Conservation (phyloP, 2,888 invertebrate genomes). For the Phaedon cochleariae region DNA sequence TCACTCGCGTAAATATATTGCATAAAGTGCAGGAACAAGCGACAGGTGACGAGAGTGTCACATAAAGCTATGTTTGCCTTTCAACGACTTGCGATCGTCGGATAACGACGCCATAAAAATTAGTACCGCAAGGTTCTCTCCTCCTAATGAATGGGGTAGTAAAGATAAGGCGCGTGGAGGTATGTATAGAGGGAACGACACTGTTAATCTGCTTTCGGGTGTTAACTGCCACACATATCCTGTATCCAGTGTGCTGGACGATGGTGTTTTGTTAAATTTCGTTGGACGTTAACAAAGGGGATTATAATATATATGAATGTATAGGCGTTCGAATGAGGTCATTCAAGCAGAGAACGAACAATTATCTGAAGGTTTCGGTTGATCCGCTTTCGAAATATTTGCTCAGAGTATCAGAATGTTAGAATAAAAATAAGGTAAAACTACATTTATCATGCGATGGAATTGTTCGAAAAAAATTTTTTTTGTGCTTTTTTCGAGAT, state of each 20-base stretch:
- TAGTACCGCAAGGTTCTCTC: conserved; percentile 40
- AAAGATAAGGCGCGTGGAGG: conserved; percentile 34
- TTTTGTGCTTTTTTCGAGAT: too few species aligned
- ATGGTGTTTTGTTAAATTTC: neutral
- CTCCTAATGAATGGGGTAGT: conserved; percentile 38
- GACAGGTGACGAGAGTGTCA: conserved; percentile 47
- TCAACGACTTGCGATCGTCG: conserved; percentile 40
- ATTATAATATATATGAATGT: neutral
- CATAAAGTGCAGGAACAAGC: neutral
- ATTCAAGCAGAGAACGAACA: too few species aligned
- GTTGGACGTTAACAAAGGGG: neutral
- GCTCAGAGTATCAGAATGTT: too few species aligned
- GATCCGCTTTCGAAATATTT: too few species aligned
- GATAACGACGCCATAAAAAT: conserved; percentile 42
- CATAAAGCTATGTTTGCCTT: conserved; percentile 44
- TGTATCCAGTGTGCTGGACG: neutral
- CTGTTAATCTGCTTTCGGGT: conserved; percentile 33
- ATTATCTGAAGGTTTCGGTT: too few species aligned
- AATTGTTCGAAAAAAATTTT: too few species aligned
- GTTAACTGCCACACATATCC: neutral
- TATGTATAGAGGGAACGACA: conserved; percentile 18
- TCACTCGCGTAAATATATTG: neutral
- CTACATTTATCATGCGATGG: too few species aligned
- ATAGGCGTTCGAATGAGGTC: too few species aligned
- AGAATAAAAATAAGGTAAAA: too few species aligned